These are phyloP conservation scores for Dolomedes plantarius DNA, from an alignment of 2,888 invertebrate genomes.

Conservation along the genomic window DNA sequence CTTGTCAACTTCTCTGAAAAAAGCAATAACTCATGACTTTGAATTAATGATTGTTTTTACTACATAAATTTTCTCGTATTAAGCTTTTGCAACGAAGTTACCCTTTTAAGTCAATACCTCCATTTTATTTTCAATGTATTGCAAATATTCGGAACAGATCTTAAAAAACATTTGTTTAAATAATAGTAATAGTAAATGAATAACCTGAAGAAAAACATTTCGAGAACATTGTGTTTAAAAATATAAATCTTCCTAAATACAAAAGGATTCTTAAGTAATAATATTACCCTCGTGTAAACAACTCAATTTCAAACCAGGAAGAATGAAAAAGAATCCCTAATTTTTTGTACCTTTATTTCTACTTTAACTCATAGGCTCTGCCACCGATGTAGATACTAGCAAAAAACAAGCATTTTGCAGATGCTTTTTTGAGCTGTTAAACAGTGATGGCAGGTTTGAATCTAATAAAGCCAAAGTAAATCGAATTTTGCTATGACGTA, in stretches of 20 bases:
- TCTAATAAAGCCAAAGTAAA: slow-evolving; percentile 18
- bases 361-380: neutral
- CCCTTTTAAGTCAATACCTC: no score
- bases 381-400: neutral
- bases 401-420: slow-evolving; percentile 1
- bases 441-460: slow-evolving; percentile 18
- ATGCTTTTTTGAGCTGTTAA: neutral
- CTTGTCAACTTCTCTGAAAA: no score
- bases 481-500: slow-evolving; percentile 30
- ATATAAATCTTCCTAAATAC: neutral
- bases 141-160: no score
- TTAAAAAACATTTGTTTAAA: no score
- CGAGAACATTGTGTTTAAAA: neutral
- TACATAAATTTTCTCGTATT: no score
- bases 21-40: no score
- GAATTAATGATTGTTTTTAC: no score
- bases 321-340: neutral
- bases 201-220: no score
- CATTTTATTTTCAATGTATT: no score
- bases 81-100: no score
- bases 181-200: no score
- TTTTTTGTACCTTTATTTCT: neutral
- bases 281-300: neutral
- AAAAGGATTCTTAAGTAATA: neutral
- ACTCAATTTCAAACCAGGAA: neutral